phyloP scores from a whole-genome alignment of 2,888 invertebrate genomes.

The Volucella inflata region DNA sequence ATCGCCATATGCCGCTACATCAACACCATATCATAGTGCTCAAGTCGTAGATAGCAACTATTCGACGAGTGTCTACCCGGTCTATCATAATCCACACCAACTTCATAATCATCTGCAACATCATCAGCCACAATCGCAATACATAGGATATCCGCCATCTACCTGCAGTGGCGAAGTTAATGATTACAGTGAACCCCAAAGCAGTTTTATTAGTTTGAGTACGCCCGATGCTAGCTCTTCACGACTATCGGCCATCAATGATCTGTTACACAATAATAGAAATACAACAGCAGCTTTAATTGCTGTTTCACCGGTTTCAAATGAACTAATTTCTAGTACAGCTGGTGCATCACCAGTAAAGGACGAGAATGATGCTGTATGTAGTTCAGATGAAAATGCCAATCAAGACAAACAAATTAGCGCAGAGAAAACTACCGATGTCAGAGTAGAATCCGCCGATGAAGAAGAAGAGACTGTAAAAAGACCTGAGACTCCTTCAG shows the following conservation, averaged over 20 bases:
- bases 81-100: slow-evolving; percentile 55
- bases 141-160: slow-evolving; percentile 77
- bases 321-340: slow-evolving; percentile 2
- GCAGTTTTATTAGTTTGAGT: slow-evolving; percentile 80
- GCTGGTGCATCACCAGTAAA: not conserved
- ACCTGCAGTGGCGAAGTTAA: slow-evolving; percentile 65
- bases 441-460: not conserved
- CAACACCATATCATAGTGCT: slow-evolving; percentile 76
- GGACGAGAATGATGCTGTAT: slow-evolving; percentile 6
- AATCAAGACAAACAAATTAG: not conserved
- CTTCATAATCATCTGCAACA: slow-evolving; percentile 45
- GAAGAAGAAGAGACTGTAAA: not conserved
- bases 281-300: slow-evolving; percentile 81
- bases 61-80: slow-evolving; percentile 47
- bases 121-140: slow-evolving; percentile 39
- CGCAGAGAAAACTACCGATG: not conserved
- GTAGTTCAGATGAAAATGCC: slow-evolving; percentile 2
- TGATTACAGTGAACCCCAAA: slow-evolving; percentile 64
- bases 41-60: slow-evolving; percentile 28
- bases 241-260: slow-evolving; percentile 82
- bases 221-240: slow-evolving; percentile 81
- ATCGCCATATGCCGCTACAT: slow-evolving; percentile 75
- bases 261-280: slow-evolving; percentile 82
- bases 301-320: slow-evolving; percentile 76
- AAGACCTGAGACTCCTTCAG: slow-evolving; percentile 36